Base-by-base conservation (phyloP, 2,888 invertebrate genomes). In the Cristatella mucedo region DNA sequence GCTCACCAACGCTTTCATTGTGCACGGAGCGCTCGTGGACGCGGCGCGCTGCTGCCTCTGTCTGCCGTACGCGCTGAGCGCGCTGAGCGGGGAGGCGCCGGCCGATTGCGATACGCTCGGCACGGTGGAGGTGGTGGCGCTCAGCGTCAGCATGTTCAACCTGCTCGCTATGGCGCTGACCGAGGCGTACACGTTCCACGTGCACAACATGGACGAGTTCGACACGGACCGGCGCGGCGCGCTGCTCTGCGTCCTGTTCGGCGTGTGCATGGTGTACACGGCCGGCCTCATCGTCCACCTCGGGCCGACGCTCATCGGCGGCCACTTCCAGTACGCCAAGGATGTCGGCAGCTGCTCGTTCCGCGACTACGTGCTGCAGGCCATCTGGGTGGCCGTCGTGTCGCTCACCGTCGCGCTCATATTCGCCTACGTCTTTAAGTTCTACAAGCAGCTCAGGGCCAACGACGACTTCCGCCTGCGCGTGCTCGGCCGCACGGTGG, bases 141-240 rank as follows among this genome's bases (percentile, higher is more conserved):
- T 62, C 16, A 64, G 63, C 3, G 58, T 59, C n/a, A 60, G 59
- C 11, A 56, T 59, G 20, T 63, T 64, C 49, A 65, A 65, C 46
- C 56, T 64, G 49, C 56, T 65, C 9, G 63, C 64, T n/a, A 63
- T 63, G 58, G 56, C 63, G 15, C 63, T 62, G 41, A 57, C 62
- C 4, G 65, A 65, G 46, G 65, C 44, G 5, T 44, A 44, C 44
- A 43, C 34, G 15, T 43, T 43, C 31, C 36, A 36, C 18, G 36
- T 36, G 5, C 36, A 36, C 24, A 36, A 36, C 19, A 15, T 36
- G 24, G 31, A 33, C 21, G 41, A 43, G 13, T 41, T 46, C 3
- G 51, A 46, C n/a, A 54, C 56, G 1, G 54, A 58, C 41, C 52
- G 56, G 1, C 50, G 50, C 21, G 62, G 63, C 21, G 60, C 59